These are phyloP conservation scores for Acleris emargana DNA, from an alignment of 2,888 invertebrate species.

Conservation along the genomic window DNA sequence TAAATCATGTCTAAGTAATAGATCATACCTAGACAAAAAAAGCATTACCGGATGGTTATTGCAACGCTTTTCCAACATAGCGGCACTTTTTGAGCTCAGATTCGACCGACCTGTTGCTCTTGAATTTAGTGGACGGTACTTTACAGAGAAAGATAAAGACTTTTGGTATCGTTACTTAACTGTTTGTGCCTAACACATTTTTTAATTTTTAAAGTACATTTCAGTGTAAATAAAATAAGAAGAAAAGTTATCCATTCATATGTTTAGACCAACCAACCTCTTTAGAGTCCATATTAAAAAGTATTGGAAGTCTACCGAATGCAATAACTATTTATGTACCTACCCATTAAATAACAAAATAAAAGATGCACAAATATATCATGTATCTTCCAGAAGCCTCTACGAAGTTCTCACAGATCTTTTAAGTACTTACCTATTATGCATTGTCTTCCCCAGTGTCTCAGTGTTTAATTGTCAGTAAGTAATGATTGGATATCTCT, in stretches of 20 bases:
- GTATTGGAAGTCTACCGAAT: constrained; percentile 24
- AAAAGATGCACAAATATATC: constrained; percentile 57
- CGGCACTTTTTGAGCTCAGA: neutral
- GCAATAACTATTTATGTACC: constrained; percentile 22
- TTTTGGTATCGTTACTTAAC: constrained; percentile 6
- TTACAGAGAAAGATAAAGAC: constrained; percentile 16
- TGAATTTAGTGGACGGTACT: constrained; percentile 18
- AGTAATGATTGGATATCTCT: neutral
- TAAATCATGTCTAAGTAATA: too few relatives aligned
- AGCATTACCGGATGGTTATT: neutral
- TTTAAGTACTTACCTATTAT: constrained; percentile 33
- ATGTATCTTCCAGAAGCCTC: constrained; percentile 49
- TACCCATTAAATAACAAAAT: constrained; percentile 23
- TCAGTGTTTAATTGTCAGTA: constrained; percentile 46
- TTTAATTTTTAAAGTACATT: constrained; percentile 2
- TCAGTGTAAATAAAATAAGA: constrained; percentile 12
- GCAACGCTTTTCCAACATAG: neutral
- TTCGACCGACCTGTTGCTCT: constrained; percentile 25
- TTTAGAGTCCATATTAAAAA: constrained; percentile 19
- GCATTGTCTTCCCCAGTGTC: constrained; percentile 66
- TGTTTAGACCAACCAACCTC: constrained; percentile 11
- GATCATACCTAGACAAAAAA: neutral
- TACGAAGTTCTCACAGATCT: constrained; percentile 47
- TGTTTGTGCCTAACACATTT: too few relatives aligned
- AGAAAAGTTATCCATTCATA: constrained; percentile 9